Base-by-base conservation (phyloP, 2,797 vertebrate species). In the Myotis myotis region DNA sequence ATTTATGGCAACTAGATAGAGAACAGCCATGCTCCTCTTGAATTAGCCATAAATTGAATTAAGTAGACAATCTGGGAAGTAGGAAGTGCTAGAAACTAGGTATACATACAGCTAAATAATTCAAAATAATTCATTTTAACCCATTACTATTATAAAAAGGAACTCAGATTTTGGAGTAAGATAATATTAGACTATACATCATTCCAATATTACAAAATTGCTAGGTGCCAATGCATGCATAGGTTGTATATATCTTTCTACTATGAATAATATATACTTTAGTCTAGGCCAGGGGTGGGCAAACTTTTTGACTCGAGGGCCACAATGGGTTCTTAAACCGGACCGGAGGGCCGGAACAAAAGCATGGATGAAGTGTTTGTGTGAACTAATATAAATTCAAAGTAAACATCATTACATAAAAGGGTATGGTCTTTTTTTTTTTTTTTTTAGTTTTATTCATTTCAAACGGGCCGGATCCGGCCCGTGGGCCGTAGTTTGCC, bases 21-120 rank as follows among this genome's bases (percentile, higher is more conserved):
- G 76, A 49, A 28, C 30, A 86, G 78, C 8, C 22, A 66, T 64
- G 55, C 11, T 75, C 76, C 68, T 92, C 80, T 83, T 76, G 93
- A 82, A n/a, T 57, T 87, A 83, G 30, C 17, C 68, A 64, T 55
- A 51, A 55, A 89, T 47, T 72, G 84, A 93, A 68, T 89, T 53
- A 87, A 91, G 57, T 33, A 71, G 53, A 96, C 66, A 89, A 80
- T 78, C 71, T 91, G 83, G 53, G 41, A 93, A 76, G 79, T 36
- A 86, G 75, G n/a, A 72, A 62, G 89, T 91, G 75, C 70, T 47
- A 87, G 84, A 95, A 76, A 80, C 51, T 19, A 57, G 19, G 36
- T 44, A 57, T 19, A 57, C 6, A 36, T 23, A 22, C 41, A 83
- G 68, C 41, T 44, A 71, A 66, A 68, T 17, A 94, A 88, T 71